Base-by-base conservation (phyloP, 2,113 vertebrate species). In the Oxygymnocypris stewartii region DNA sequence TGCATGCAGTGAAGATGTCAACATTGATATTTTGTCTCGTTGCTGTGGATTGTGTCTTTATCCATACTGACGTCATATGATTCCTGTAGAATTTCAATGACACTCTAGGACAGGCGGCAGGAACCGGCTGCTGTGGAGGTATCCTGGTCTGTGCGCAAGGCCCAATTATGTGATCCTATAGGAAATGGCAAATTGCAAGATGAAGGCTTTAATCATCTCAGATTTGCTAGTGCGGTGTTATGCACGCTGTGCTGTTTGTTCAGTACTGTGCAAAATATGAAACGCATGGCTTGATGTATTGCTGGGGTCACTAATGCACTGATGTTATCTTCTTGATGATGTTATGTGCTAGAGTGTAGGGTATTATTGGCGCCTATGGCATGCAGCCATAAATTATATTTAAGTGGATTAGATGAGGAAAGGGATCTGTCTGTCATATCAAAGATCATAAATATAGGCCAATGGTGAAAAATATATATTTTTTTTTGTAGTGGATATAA, bases 1-100 rank as follows among this genome's bases (percentile, higher is more conserved):
- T 47, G 44, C 80, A 35, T 65, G 79, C 37, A 20, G 5, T 10
- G 57, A n/a, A 23, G 23, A 80, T 82, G 79, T 81, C 79, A 61
- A 73, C 71, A 44, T 47, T 74, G 54, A 86, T 86, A 59, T 86
- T 73, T 5, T 44, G 37, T 74, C 78, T 81, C 28, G 77, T 86
- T 86, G 63, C 73, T 81, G 16, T 57, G 77, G 44, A 69, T 82
- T 65, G 40, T 82, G 42, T 63, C 63, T 82, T 81, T 28, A 6
- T 69, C 6, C 63, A 6, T n/a, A 13, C 80, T 82, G 80, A 82
- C 80, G 63, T 82, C 63, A 82, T 71, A 8, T 20, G 42, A 71
- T 14, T 69, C 63, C 63, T 69, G 25, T 69, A 82, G 80, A 47
- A 69, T 82, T 69, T 69, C 80, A 82, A 51, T 82, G 63, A 82